Evolutionary conservation across 2,888 invertebrate species (phyloP), one percentile per base, ranked within the genome.

Genomic region (Drosophila neotestacea): DNA sequence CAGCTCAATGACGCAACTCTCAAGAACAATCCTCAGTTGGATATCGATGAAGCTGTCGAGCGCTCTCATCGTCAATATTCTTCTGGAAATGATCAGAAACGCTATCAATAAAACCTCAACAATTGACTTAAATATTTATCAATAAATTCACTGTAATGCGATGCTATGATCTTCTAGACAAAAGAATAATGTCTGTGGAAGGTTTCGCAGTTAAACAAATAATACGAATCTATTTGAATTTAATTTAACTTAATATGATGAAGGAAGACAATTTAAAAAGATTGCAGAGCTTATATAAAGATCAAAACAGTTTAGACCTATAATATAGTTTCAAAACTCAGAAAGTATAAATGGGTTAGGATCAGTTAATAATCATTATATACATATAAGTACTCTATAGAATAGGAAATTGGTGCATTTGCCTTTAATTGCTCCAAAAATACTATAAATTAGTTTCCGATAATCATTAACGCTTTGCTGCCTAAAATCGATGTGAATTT

Each of bases 81-180:
- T 4, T 11, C 32, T 32, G 55, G 58, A n/a, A 62, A 32, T 41
- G 46, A 60, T 4, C 67, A 46, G 1, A 42, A 30, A 10, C 73
- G n/a, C 3, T 36, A 10, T 44, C 16, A 52, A 22, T 55, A 72
- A 54, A 71, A 50, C 0, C 6, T 28, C 6, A 3, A 7, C 7
- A 10, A 16, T 38, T 7, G 11, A 42, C 7, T 16, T n/a, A 6
- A 42, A 34, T 10, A 32, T 22, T 22, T 3, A 22, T 9, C 5
- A 5, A 32, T 27, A 67, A 77, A 66, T 74, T 74, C 27, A 34
- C 52, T 58, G 73, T 74, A n/a, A 32, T 22, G 9, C 38, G 4
- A 46, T 13, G 28, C 34, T 46, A 13, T 5, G 13, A 27, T 38
- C 36, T 13, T 34, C 22, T 22, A 9, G 16, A 4, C 6, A 13